Evolutionary conservation across 2,797 vertebrate genomes (phyloP), one percentile per base, ranked within the genome.

Genomic region (Centropyge bicolor): DNA sequence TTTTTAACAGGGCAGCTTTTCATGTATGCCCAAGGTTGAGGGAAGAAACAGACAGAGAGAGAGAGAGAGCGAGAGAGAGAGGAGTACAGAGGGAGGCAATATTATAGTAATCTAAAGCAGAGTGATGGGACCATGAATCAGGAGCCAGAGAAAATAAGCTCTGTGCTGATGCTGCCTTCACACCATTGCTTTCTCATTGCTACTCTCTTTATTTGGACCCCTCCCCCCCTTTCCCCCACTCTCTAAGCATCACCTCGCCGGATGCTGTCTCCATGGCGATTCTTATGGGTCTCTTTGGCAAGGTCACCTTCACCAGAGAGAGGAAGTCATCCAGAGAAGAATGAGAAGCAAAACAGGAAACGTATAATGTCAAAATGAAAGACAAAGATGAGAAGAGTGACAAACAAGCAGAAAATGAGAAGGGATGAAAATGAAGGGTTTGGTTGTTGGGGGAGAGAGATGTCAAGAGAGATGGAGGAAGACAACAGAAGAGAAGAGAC

Each of bases 211-310:
- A 55, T 55, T 57, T 73, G 19, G 17, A 43, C 49, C 43, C 51
- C 69, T 49, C 22, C 22, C 70, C 22, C 40, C 64, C 35, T 46
- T 43, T 46, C 38, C 45, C 36, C 45, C 54, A 66, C 66, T 66
- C 43, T 60, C 60, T 81, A 76, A 86, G 71, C 88, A 82, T 85
- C 80, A 76, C 63, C 86, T 74, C 62, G 70, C 83, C 88, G 76
- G 83, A 87, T 92, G 74, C 81, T 68, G 91, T 95, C 91, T 93
- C 94, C 92, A 92, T 95, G 92, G 90, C 73, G 49, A 95, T 93
- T 69, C 80, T 90, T 89, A 68, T 57, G 76, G 91, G 83, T 90
- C 70, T 78, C 80, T 46, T 88, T 91, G 88, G 78, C 93, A 95
- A 94, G 92, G 94, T 95, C 92, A 95, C 91, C 89, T 89, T 87